Conservation (phyloP, 2,797 vertebrate genomes). For the Lophura swinhoii region DNA sequence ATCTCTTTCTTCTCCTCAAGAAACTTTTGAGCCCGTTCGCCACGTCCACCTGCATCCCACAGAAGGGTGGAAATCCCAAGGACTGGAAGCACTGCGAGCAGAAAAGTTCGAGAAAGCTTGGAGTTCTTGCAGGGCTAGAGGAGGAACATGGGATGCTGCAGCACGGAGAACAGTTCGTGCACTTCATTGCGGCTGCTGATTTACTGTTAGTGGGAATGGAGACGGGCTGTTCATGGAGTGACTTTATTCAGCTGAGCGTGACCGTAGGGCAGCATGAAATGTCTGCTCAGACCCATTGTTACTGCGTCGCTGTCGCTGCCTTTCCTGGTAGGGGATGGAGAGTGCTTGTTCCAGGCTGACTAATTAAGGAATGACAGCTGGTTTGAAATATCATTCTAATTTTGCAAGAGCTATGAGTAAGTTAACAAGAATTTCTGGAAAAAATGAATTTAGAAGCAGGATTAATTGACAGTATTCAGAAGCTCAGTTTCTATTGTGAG, state of each 20-base stretch:
- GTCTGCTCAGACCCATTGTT: neutral
- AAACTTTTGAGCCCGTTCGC: neutral
- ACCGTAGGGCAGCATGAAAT: neutral
- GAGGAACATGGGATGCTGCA: neutral
- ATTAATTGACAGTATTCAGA: neutral
- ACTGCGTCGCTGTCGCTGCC: neutral
- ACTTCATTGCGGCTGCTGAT: neutral
- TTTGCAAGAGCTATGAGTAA: conserved; percentile 39
- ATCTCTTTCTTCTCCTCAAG: neutral
- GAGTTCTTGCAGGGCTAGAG: neutral
- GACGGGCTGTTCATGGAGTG: neutral
- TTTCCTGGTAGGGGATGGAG: neutral
- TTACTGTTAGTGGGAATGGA: neutral
- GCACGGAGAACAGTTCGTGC: neutral
- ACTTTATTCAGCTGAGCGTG: neutral
- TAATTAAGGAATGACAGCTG: conserved; percentile 57
- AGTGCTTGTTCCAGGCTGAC: conserved; percentile 8
- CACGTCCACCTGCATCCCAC: neutral
- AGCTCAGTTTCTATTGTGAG: neutral
- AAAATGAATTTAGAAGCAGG: neutral
- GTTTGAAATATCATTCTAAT: conserved; percentile 29
- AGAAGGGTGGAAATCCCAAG: neutral
- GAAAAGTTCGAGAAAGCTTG: neutral
- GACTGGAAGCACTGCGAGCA: neutral
- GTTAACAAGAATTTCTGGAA: conserved; percentile 39